These are phyloP conservation scores for Lasioglossum baleicum DNA, from an alignment of 1,140 invertebrate genomes.

Conservation along the genomic window DNA sequence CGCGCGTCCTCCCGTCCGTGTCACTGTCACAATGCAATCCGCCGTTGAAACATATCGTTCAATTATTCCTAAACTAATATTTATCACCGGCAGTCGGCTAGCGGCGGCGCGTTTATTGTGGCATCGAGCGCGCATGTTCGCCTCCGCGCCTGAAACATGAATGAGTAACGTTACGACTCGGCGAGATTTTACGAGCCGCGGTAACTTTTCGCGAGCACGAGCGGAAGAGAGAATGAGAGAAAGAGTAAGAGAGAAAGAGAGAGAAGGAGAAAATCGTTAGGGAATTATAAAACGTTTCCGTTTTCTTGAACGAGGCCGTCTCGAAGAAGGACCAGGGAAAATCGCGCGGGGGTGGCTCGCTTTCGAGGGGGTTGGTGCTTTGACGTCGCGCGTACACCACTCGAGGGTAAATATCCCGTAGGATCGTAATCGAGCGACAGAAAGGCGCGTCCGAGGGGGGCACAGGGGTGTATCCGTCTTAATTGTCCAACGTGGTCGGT, in stretches of 20 bases:
- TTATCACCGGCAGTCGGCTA: slow-evolving; percentile 41
- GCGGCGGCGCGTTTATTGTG: slow-evolving; percentile 18
- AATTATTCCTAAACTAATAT: slow-evolving; percentile 62
- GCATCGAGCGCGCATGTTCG: not conserved
- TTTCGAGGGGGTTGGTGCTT: not conserved
- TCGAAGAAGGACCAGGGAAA: not conserved
- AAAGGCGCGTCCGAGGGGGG: not conserved
- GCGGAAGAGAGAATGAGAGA: no score
- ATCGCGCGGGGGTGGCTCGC: not conserved
- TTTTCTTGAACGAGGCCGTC: not conserved
- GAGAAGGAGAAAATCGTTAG: slow-evolving; percentile 9
- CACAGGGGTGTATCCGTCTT: slow-evolving; percentile 57
- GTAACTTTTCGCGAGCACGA: slow-evolving; percentile 6
- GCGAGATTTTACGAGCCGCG: slow-evolving; percentile 34
- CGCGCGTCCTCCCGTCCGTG: slow-evolving; percentile 18
- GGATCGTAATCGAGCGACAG: slow-evolving; percentile 15
- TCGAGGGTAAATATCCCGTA: slow-evolving; percentile 33
- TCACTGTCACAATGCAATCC: slow-evolving; percentile 46
- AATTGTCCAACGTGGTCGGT: slow-evolving; percentile 72
- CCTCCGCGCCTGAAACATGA: slow-evolving; percentile 31
- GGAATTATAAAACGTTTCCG: slow-evolving; percentile 31
- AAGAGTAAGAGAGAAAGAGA: no score
- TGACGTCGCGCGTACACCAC: slow-evolving; percentile 12
- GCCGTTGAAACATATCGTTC: slow-evolving; percentile 46
- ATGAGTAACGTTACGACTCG: slow-evolving; percentile 29